Conservation (phyloP, 2,113 vertebrate species). For the Ranitomeya imitator region DNA sequence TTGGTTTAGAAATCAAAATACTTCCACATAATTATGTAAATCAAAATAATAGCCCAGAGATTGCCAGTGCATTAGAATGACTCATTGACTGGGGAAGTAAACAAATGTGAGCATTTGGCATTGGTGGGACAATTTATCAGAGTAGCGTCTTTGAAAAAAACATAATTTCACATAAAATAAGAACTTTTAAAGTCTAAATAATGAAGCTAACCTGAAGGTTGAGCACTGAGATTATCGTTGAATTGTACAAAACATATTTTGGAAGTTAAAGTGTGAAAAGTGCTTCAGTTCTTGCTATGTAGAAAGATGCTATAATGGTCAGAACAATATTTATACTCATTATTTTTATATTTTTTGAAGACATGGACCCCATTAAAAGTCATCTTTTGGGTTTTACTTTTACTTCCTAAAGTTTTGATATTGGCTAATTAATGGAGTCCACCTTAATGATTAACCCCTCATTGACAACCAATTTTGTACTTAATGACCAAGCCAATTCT, state of each 20-base stretch:
- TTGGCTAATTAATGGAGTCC: too few species aligned
- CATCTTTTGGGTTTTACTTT: too few species aligned
- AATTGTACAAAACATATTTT: background rate
- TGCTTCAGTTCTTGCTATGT: background rate
- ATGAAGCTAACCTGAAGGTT: background rate
- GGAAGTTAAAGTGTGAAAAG: background rate
- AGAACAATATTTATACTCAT: background rate
- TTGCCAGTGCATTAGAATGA: conserved; percentile 28
- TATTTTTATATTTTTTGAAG: too few species aligned
- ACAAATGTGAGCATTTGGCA: conserved; percentile 21
- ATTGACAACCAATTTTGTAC: too few species aligned
- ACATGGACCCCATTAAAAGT: too few species aligned
- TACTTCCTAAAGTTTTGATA: too few species aligned
- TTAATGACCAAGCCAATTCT: too few species aligned
- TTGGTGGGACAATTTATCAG: background rate
- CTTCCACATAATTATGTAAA: conserved; percentile 45
- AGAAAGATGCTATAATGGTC: background rate
- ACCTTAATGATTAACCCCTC: too few species aligned
- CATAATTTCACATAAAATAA: background rate
- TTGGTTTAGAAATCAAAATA: conserved; percentile 15
- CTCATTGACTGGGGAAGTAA: background rate
- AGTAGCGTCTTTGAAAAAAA: background rate
- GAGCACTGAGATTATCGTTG: background rate
- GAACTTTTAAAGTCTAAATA: background rate
- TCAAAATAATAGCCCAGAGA: background rate